Base-by-base conservation (phyloP, 2,113 vertebrate genomes). In the Archocentrus centrarchus region DNA sequence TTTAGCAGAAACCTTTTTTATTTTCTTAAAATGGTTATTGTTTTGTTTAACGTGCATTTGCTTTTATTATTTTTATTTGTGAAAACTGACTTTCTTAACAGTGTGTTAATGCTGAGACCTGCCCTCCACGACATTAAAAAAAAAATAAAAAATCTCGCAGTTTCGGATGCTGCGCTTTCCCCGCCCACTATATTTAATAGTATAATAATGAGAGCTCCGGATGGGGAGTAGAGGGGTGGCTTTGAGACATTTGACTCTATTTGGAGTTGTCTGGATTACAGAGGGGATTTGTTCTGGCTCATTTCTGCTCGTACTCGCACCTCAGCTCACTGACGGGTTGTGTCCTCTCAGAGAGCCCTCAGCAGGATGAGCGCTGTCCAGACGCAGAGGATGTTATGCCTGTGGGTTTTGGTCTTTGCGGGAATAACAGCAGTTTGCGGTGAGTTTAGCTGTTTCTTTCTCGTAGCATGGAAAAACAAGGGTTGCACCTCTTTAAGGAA, bases 351-450 rank as follows among this genome's bases (percentile, higher is more conserved):
- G 82, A 79, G 86, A 88, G 85, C 78, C 61, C 76, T 79, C 86
- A 80, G 35, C 89, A 92, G 83, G 88, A 95, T 95, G 94, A 87
- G 82, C 50, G 85, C 89, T 78, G 87, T 79, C 75, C 86, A 30
- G 18, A 70, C 70, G 37, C 81, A 27, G 18, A 70, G 77, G 63
- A 60, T 82, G 17, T 7, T 77, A 3, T 91, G 91, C 86, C 44
- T 86, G 78, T 80, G 37, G 32, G 55, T 70, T 68, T 55, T 88
- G 8, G 22, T 92, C 30, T 59, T 86, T 11, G 55, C 61, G 17
- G 90, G 55, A 73, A 60, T 81, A 75, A 80, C 86, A 70, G 57
- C 57, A 32, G 62, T 92, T 30, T 82, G 47, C 8, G 87, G 94
- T 95, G 27, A 87, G 89, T 62, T 59, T n/a, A 35, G 53, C 0